Percentiles rank a stretch among this genome's conserved stretches.
Conservation (phyloP, 1,140 invertebrate species). For the Asbolus verrucosus region DNA sequence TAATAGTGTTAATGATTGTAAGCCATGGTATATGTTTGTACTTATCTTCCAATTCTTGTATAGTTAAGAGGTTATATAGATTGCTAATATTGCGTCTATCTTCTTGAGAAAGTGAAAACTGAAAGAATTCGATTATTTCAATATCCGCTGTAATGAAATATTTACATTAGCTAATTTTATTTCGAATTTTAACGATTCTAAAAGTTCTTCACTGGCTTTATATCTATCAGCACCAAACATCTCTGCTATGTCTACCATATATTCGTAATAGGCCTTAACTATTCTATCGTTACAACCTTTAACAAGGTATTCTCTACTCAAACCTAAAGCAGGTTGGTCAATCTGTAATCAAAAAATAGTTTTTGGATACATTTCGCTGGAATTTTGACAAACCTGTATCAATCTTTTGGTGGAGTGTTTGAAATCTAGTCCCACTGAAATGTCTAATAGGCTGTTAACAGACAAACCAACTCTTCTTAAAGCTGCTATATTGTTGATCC, state of each 20-base stretch:
- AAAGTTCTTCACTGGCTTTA: constrained; percentile 77
- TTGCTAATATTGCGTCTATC: constrained; percentile 32
- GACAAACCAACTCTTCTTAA: constrained; percentile 82
- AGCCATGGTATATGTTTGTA: constrained; percentile 76
- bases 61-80: constrained; percentile 42
- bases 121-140: not conserved
- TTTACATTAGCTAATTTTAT: constrained; percentile 86
- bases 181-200: constrained; percentile 89
- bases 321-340: constrained; percentile 88
- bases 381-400: constrained; percentile 80
- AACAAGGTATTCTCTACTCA: constrained; percentile 87
- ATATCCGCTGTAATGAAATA: not conserved
- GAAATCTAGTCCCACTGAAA: constrained; percentile 85
- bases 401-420: constrained; percentile 85
- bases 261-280: constrained; percentile 79
- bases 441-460: constrained; percentile 88
- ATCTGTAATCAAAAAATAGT: constrained; percentile 74
- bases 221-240: constrained; percentile 82
- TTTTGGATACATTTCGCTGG: not conserved
- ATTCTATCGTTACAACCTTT: constrained; percentile 82
- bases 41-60: constrained; percentile 27
- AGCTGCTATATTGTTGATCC: constrained; percentile 82
- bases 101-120: constrained; percentile 44
- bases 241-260: constrained; percentile 85
- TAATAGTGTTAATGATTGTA: constrained; percentile 78